Evolutionary conservation across 1,140 invertebrate genomes (phyloP).

Genomic region (Contarinia nasturtii): DNA sequence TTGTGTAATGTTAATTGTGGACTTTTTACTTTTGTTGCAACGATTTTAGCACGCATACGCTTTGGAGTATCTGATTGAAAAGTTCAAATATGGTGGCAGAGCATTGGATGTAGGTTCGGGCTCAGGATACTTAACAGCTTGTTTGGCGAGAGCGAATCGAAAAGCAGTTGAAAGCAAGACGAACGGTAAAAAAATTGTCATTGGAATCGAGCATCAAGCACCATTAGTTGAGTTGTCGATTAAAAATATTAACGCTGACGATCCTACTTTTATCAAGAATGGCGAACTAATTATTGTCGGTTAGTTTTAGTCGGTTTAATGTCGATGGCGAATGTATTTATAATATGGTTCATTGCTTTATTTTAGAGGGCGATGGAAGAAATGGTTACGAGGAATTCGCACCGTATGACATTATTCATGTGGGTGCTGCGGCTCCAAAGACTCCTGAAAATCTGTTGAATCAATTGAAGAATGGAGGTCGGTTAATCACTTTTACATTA

Average conservation of each 20-base stretch:
- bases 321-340: too few species aligned
- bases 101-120: conserved; percentile 92
- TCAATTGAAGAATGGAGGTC: conserved; percentile 57
- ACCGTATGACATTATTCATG: conserved; percentile 86
- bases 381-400: conserved; percentile 47
- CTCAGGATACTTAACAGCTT: conserved; percentile 89
- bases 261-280: conserved; percentile 27
- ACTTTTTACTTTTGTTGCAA: not conserved
- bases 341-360: too few species aligned
- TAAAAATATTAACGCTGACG: conserved; percentile 59
- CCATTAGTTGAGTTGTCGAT: conserved; percentile 58
- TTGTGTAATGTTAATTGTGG: not conserved
- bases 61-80: conserved; percentile 69
- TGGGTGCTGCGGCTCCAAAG: conserved; percentile 70
- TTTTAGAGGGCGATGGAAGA: conserved; percentile 65
- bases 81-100: conserved; percentile 55
- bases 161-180: conserved; percentile 25
- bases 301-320: too few species aligned
- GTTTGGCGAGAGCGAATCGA: conserved; percentile 81
- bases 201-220: conserved; percentile 88
- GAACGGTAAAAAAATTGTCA: conserved; percentile 38
- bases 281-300: conserved; percentile 49
- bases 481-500: too few species aligned
- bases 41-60: conserved; percentile 68
- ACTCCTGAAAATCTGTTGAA: conserved; percentile 44